A percentile compares a stretch with the other conserved stretches of the same genome.
These are phyloP conservation scores for Acipenser transmontanus DNA, from an alignment of 2,797 vertebrate species.

Conservation along the genomic window DNA sequence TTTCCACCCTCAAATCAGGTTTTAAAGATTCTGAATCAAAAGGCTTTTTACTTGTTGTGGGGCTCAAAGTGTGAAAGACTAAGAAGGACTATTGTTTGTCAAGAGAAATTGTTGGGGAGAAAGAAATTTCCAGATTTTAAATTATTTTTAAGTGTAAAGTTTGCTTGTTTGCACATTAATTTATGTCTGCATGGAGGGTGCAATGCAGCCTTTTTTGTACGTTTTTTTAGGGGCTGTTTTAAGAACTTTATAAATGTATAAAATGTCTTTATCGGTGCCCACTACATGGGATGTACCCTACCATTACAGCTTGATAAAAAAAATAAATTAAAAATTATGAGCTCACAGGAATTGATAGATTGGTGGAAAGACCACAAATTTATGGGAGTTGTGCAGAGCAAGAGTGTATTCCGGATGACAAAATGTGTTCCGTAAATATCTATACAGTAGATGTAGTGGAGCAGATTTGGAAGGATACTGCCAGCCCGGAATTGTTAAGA, in stretches of 20 bases:
- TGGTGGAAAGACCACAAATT: background rate
- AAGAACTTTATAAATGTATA: background rate
- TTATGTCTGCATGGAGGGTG: conserved; percentile 21
- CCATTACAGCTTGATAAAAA: background rate
- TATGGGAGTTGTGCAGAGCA: background rate
- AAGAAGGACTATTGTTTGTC: too few species aligned
- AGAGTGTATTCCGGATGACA: too few species aligned
- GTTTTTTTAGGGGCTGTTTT: conserved; percentile 18
- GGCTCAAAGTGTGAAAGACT: conserved; percentile 28
- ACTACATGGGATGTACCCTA: background rate
- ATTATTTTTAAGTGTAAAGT: too few species aligned
- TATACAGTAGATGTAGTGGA: too few species aligned
- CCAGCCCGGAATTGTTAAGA: too few species aligned
- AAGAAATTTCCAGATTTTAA: too few species aligned
- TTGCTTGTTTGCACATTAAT: too few species aligned
- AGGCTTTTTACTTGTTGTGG: conserved; percentile 18
- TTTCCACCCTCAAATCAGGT: too few species aligned
- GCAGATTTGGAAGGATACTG: too few species aligned
- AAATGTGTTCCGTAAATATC: too few species aligned
- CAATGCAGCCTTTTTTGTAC: conserved; percentile 4
- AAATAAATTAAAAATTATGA: background rate
- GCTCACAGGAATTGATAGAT: background rate
- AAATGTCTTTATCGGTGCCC: background rate
- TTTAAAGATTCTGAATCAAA: background rate
- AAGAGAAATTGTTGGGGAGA: too few species aligned